Percentiles rank a stretch among this genome's conserved stretches.
phyloP scores from a whole-genome alignment of 2,113 vertebrate genomes.

The Scomber japonicus region DNA sequence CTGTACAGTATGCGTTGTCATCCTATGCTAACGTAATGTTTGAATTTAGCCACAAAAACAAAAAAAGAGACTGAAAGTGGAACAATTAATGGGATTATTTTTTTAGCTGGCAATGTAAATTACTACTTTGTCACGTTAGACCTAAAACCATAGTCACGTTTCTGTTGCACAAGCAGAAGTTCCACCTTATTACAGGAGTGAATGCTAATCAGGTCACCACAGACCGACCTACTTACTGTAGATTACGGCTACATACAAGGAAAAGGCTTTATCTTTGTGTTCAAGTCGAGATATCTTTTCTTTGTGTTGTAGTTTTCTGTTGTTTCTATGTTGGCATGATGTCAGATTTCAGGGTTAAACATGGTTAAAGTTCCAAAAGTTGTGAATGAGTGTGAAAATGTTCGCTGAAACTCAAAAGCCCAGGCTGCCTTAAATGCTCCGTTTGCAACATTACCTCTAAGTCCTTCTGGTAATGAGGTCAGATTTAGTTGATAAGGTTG shows the following conservation, averaged over 20 bases:
- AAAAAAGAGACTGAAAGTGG: background rate
- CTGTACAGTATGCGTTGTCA: constrained; percentile 9
- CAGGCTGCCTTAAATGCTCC: no score
- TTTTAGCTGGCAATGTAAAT: background rate
- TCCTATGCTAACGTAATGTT: background rate
- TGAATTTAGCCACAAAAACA: background rate
- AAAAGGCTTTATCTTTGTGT: constrained; percentile 5
- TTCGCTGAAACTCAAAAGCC: no score
- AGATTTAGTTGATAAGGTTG: no score
- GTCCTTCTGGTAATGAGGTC: no score
- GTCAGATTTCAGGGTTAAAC: background rate
- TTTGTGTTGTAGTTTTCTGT: background rate
- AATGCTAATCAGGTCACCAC: constrained; percentile 29
- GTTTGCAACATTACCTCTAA: no score
- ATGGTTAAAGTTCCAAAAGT: no score
- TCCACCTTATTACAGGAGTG: constrained; percentile 6
- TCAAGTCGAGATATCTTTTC: no score
- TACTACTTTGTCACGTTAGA: background rate
- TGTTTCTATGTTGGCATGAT: background rate
- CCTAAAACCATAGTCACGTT: background rate
- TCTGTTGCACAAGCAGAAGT: constrained; percentile 2
- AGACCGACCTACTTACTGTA: constrained; percentile 31
- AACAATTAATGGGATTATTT: constrained; percentile 12
- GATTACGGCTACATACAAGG: background rate
- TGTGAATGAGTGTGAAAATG: no score